Evolutionary conservation across 2,888 invertebrate species (phyloP), one percentile per base, ranked within the genome.

Genomic region (Beris chalybata): DNA sequence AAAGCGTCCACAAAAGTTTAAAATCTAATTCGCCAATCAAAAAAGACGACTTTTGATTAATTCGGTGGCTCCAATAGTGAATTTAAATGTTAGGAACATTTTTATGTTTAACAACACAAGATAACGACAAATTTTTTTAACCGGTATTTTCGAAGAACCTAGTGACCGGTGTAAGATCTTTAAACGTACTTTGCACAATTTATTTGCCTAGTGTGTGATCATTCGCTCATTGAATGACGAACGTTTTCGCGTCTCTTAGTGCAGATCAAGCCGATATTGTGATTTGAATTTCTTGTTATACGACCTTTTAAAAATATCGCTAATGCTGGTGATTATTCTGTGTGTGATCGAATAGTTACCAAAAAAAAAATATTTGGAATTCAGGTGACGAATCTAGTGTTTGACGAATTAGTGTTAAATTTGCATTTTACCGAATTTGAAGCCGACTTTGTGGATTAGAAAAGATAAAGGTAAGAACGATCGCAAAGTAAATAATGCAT

Each of bases 1-100:
- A 75, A 76, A 76, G 77, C 79, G 79, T 76, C 76, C 74, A 73
- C 69, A 45, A 73, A 38, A 50, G 38, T 61, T 43, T 38, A 61
- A 5, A 5, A 38, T 38, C 29, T 22, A 22, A 9, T 30, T 29
- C 30, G 29, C 6, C 22, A 12, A 29, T 29, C 30, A 30, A 9
- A 30, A 9, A 22, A 56, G 15, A 48, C 56, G 55, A 47, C 32
- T 22, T 22, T 29, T 32, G 32, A 29, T 15, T 52, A 4, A 55
- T 47, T 45, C 30, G 9, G 15, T 50, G 55, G 3, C 22, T 22
- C 22, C 22, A 22, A 22, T 31, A 15, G 61, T 50, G 61, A 50
- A 32, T 55, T 55, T 38, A 48, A 15, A 48, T 15, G 15, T 13
- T 13, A 48, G n/a, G n/a, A 13, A 15, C n/a, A 48, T 48, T 48